phyloP scores from a whole-genome alignment of 1,140 invertebrate species.

The Harpegnathos saltator region DNA sequence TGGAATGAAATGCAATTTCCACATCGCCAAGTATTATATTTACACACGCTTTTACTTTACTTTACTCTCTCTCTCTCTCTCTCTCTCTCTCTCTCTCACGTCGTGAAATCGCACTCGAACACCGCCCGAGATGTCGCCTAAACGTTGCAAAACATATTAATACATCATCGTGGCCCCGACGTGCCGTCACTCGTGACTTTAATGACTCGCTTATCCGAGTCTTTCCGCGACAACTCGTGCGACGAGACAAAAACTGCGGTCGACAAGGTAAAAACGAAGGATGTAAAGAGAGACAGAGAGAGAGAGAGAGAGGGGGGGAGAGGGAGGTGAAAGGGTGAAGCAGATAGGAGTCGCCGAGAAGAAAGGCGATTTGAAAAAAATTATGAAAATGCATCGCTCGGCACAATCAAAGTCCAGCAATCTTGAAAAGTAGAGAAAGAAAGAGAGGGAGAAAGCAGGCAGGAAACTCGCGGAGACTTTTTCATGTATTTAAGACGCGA shows the following conservation, averaged over 20 bases:
- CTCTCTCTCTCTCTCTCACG: no score
- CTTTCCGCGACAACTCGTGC: neutral
- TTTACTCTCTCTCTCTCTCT: no score
- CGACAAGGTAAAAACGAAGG: neutral
- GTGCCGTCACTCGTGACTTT: neutral
- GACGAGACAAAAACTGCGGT: constrained; percentile 29
- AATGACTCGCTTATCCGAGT: neutral
- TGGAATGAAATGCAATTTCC: neutral
- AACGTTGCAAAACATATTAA: neutral
- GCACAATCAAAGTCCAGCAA: constrained; percentile 26
- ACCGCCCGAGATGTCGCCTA: neutral
- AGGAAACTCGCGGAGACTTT: constrained; percentile 38
- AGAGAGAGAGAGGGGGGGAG: constrained; percentile 4
- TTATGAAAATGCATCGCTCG: neutral
- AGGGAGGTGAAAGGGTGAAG: neutral
- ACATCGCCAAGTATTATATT: constrained; percentile 1
- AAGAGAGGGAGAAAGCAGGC: no score
- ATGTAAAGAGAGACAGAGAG: neutral
- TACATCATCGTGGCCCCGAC: no score
- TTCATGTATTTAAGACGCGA: constrained; percentile 56
- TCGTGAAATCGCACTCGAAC: neutral
- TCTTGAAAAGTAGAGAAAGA: constrained; percentile 42
- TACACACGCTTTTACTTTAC: neutral
- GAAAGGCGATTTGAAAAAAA: neutral
- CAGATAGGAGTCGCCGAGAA: neutral